Evolutionary conservation across 2,113 vertebrate genomes (phyloP), one percentile per base, ranked within the genome.

Genomic region (Girardinichthys multiradiatus): DNA sequence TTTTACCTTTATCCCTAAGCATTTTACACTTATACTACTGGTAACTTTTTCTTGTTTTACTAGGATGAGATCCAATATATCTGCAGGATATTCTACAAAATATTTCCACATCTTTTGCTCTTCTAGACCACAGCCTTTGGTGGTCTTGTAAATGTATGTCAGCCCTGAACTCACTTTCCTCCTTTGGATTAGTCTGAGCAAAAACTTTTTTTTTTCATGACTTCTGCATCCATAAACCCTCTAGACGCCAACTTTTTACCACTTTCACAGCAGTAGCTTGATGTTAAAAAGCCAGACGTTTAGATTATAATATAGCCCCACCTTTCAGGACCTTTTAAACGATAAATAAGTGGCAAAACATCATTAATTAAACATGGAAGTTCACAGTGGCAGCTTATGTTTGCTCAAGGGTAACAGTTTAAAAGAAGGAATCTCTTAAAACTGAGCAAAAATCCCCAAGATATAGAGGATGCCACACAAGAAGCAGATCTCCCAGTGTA

Each of bases 391-490:
- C 45, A 72, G 68, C 84, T 59, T 29, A 28, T 83, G 74, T 83
- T 58, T 69, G 74, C 86, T 68, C 74, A 73, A n/a, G 81, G 83
- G 68, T 85, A 77, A 86, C 62, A 64, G 71, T 89, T 91, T 75
- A 77, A 76, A 79, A 76, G 80, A 81, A 87, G 76, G 35, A 76
- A 73, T 77, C 80, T 75, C 77, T 91, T 91, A 90, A 90, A 91
- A 85, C 71, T 77, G 65, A 76, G 70, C 80, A 73, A 80, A 83
- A 85, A 24, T 78, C 75, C 60, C 33, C 39, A 39, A 70, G 74
- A 88, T 61, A 86, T 70, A 82, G 79, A 80, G 76, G 66, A 82
- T 86, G 82, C 91, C 90, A 90, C 92, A 91, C 90, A 92, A 64
- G 86, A 83, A 82, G 89, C 48, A 39, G 58, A 79, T 79, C 86